phyloP scores from a whole-genome alignment of 2,797 vertebrate species.

The Sebastes paucispinis region DNA sequence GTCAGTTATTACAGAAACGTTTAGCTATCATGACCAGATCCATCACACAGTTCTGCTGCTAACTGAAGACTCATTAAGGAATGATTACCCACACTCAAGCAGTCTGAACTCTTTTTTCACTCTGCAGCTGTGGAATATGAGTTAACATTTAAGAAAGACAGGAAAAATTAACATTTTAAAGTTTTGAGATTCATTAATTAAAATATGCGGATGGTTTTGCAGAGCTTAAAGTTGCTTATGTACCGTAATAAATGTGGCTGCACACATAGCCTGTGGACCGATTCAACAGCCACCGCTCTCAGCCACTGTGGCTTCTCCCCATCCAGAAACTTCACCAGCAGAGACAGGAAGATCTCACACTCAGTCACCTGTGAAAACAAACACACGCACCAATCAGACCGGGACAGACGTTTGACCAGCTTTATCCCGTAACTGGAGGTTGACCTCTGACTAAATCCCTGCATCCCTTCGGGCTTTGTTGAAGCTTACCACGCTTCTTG shows the following conservation, averaged over 20 bases:
- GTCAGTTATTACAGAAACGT: background rate
- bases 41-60: background rate
- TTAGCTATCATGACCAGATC: background rate
- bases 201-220: background rate
- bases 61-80: background rate
- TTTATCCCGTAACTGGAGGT: background rate
- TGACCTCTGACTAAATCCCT: background rate
- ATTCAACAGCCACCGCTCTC: conserved; percentile 96
- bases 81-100: background rate
- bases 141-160: background rate
- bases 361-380: conserved; percentile 91
- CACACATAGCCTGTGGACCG: conserved; percentile 96
- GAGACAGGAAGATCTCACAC: conserved; percentile 98
- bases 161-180: background rate
- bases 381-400: conserved; percentile 17
- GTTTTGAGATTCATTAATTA: background rate
- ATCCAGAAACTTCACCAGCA: conserved; percentile 98
- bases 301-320: conserved; percentile 99
- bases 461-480: background rate
- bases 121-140: background rate
- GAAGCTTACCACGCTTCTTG: background rate
- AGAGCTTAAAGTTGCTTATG: background rate
- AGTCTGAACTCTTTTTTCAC: background rate
- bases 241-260: conserved; percentile 96
- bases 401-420: background rate